phyloP scores from a whole-genome alignment of 30 jellyfish, hydroid and myxozoan genomes.

The Chrysaora quinquecirrha region DNA sequence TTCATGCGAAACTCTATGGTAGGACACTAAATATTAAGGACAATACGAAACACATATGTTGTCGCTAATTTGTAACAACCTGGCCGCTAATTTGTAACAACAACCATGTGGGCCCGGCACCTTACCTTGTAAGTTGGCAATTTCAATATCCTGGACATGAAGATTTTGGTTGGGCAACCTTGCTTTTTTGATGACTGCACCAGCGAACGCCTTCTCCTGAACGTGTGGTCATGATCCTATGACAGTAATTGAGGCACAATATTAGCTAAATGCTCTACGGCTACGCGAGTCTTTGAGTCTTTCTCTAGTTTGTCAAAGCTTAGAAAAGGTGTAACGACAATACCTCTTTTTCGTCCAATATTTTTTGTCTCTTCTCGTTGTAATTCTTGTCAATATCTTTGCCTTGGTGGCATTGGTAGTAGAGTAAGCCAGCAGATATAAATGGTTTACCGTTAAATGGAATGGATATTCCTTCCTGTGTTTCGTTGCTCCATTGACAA shows the following conservation, averaged over 20 bases:
- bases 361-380: slow-evolving; percentile 9
- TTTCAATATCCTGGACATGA: slow-evolving; percentile 22
- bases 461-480: slow-evolving; percentile 19
- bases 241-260: not conserved
- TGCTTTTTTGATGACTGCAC: slow-evolving; percentile 40
- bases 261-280: no score
- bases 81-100: not conserved
- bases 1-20: not conserved
- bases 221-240: slow-evolving; percentile 31
- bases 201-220: not conserved
- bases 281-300: no score
- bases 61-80: no score
- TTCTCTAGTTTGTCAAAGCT: no score
- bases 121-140: slow-evolving; percentile 44
- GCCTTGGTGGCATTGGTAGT: slow-evolving; percentile 38
- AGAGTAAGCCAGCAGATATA: slow-evolving; percentile 16
- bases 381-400: slow-evolving; percentile 23
- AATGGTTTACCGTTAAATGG: slow-evolving; percentile 38
- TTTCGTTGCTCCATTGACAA: slow-evolving; percentile 8
- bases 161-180: slow-evolving; percentile 59
- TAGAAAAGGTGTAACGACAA: no score
- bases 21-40: not conserved
- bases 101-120: not conserved
- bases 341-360: slow-evolving; percentile 33
- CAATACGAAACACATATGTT: not conserved